Conservation (phyloP, 2,113 vertebrate genomes). For the Elaphurus davidianus region DNA sequence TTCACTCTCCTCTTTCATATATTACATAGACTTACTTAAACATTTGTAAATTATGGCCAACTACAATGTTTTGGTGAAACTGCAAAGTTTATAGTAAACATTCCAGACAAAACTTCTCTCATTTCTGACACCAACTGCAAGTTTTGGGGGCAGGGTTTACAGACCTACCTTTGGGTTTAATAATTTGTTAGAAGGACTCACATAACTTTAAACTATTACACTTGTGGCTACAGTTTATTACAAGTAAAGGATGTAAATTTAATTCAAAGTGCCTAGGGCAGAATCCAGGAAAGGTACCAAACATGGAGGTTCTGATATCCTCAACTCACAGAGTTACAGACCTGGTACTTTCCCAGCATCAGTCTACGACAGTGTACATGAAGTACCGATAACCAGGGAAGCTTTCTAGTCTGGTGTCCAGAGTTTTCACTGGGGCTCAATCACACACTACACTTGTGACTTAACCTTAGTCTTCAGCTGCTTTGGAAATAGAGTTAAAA, state of each 20-base stretch:
- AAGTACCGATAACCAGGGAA: background rate
- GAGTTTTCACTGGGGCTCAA: background rate
- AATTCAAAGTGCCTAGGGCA: background rate
- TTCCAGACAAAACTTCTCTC: background rate
- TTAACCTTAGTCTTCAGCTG: background rate
- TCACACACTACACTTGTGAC: background rate
- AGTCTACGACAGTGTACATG: background rate
- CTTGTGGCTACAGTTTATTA: background rate
- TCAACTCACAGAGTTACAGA: background rate
- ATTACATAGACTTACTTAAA: background rate
- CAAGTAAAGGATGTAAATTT: background rate
- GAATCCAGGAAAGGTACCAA: background rate
- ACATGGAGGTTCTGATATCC: background rate
- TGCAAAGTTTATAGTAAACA: background rate
- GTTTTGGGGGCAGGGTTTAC: accelerated
- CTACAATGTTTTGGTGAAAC: background rate
- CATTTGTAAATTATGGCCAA: background rate
- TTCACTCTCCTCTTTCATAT: background rate
- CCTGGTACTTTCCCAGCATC: background rate
- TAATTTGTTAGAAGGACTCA: background rate
- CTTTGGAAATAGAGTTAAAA: background rate
- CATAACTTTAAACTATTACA: background rate
- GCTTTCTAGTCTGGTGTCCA: accelerated
- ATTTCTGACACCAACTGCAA: background rate
- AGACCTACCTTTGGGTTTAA: background rate